These are phyloP conservation scores for Cephus cinctus DNA, from an alignment of 1,140 invertebrate genomes.

Conservation along the genomic window DNA sequence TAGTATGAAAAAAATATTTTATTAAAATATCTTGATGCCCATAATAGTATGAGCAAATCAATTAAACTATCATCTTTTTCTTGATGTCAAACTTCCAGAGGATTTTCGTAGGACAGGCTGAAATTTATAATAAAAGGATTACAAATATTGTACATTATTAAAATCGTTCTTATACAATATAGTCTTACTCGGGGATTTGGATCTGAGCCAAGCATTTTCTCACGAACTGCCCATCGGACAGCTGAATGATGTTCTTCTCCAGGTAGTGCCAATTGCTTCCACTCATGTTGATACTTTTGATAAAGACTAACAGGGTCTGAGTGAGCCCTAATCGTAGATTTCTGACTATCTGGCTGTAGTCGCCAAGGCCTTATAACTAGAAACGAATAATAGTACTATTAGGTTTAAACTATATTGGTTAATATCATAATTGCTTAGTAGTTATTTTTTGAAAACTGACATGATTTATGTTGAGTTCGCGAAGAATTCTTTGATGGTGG, in stretches of 20 bases:
- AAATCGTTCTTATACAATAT: slow-evolving; percentile 1
- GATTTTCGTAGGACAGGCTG: slow-evolving; percentile 39
- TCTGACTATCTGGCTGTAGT: slow-evolving; percentile 35
- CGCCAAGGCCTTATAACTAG: slow-evolving; percentile 57
- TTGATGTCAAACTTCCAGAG: slow-evolving; percentile 21
- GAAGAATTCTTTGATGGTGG: slow-evolving; percentile 8
- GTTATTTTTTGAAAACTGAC: slow-evolving; percentile 24
- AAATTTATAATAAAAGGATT: slow-evolving; percentile 19
- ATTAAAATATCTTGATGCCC: too few species aligned
- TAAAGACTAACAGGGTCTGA: slow-evolving; percentile 73
- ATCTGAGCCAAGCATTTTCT: slow-evolving; percentile 58
- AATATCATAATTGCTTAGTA: neutral
- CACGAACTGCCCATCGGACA: slow-evolving; percentile 63
- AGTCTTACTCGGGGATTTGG: slow-evolving; percentile 43
- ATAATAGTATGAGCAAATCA: too few species aligned
- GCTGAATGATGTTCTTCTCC: slow-evolving; percentile 64
- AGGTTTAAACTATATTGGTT: neutral
- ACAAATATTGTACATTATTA: slow-evolving; percentile 1
- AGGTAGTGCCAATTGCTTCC: slow-evolving; percentile 71
- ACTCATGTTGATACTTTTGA: slow-evolving; percentile 71
- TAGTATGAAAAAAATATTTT: too few species aligned
- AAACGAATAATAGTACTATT: slow-evolving; percentile 17
- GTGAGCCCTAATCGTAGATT: slow-evolving; percentile 42
- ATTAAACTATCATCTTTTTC: slow-evolving; percentile 31
- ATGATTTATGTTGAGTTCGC: slow-evolving; percentile 37